These are phyloP conservation scores for Esox niger DNA, from an alignment of 2,113 vertebrate genomes.

Conservation along the genomic window DNA sequence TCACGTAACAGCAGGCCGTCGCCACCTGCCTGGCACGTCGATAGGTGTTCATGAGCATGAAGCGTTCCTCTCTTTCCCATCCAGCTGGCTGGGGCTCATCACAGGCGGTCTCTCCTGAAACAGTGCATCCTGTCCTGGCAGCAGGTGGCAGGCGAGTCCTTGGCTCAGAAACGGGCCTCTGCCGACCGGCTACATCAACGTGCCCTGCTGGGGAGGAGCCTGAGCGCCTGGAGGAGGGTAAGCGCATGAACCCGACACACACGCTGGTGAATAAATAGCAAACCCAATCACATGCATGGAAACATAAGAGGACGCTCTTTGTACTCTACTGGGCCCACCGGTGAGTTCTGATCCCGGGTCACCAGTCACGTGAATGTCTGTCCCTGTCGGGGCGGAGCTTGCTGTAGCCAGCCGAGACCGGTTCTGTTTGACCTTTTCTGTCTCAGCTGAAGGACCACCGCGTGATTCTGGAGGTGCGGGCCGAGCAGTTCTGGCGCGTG, in stretches of 20 bases:
- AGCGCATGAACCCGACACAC: constrained; percentile 18
- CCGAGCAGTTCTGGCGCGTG: constrained; percentile 40
- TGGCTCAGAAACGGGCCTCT: constrained; percentile 65
- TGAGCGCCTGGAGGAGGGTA: constrained; percentile 81
- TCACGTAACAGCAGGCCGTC: constrained; percentile 25
- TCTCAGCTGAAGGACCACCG: constrained; percentile 65
- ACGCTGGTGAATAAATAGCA: neutral
- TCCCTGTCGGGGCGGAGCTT: too few species aligned
- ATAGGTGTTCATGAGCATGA: constrained; percentile 16
- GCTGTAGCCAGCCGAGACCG: neutral
- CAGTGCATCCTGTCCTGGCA: constrained; percentile 76
- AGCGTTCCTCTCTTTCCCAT: constrained; percentile 39
- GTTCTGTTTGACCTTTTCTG: neutral
- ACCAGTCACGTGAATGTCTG: neutral
- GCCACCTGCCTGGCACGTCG: constrained; percentile 30
- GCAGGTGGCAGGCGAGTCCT: constrained; percentile 53
- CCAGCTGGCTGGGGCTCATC: constrained; percentile 81
- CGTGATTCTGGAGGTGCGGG: constrained; percentile 64
- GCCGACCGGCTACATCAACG: constrained; percentile 71
- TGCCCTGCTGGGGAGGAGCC: constrained; percentile 69
- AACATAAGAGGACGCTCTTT: neutral
- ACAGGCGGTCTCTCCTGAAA: constrained; percentile 68
- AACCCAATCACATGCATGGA: constrained; percentile 4
- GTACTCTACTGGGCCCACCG: too few species aligned
- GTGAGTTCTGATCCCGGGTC: neutral